These are phyloP conservation scores for Bradypodion ventrale DNA, from an alignment of 2,797 vertebrate species.

Conservation along the genomic window DNA sequence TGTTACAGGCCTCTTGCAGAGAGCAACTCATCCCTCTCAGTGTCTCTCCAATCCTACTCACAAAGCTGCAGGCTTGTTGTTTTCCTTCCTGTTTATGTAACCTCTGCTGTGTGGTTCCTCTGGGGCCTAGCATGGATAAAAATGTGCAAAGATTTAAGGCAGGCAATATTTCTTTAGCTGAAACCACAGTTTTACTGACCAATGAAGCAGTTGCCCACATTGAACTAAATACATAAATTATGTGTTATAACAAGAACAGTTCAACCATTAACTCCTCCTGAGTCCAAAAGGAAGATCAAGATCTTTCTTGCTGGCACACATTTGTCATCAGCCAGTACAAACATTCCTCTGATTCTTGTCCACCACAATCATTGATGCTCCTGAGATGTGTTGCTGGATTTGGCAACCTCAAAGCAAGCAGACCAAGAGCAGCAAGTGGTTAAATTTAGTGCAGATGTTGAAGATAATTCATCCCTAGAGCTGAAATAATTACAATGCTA, in stretches of 20 bases:
- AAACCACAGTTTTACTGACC: not conserved
- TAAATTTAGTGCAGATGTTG: too few relatives aligned
- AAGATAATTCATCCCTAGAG: too few relatives aligned
- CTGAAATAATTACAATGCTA: too few relatives aligned
- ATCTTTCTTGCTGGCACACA: not conserved
- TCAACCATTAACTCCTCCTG: not conserved
- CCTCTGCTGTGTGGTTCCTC: not conserved
- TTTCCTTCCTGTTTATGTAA: not conserved
- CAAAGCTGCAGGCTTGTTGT: not conserved
- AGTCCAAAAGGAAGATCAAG: not conserved
- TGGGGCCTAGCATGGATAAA: not conserved
- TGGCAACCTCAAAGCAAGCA: not conserved
- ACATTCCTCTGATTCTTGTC: not conserved
- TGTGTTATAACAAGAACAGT: not conserved
- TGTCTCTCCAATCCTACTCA: not conserved
- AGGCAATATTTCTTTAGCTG: not conserved
- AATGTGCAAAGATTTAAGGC: not conserved
- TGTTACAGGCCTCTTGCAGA: not conserved
- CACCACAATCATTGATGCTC: not conserved
- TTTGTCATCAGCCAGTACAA: not conserved
- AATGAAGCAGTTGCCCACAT: not conserved
- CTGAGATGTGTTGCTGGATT: not conserved
- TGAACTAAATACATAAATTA: not conserved
- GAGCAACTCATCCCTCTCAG: not conserved
- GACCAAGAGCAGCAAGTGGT: not conserved